These are phyloP conservation scores for Clistopyga incitator DNA, from an alignment of 2,888 invertebrate genomes.

Conservation along the genomic window DNA sequence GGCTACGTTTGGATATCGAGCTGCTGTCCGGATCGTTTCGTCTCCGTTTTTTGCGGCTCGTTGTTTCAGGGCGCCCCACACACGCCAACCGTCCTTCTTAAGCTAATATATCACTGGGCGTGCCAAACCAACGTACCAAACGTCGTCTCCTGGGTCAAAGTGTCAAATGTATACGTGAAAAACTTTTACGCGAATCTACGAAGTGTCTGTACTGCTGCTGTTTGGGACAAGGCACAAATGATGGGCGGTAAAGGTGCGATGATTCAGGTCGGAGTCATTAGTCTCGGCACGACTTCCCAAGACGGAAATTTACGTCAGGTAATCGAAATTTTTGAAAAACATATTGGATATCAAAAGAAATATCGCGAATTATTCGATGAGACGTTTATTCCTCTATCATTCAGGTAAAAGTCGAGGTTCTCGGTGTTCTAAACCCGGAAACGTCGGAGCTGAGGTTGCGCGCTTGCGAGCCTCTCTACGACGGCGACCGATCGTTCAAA, in stretches of 20 bases:
- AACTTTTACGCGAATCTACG: slow-evolving; percentile 90
- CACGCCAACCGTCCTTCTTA: slow-evolving; percentile 92
- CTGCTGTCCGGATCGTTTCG: slow-evolving; percentile 93
- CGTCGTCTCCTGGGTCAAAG: slow-evolving; percentile 95
- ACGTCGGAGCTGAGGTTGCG: slow-evolving; percentile 89
- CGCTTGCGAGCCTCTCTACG: slow-evolving; percentile 93
- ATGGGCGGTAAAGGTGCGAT: slow-evolving; percentile 88
- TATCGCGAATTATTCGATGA: not conserved
- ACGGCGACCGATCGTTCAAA: slow-evolving; percentile 92
- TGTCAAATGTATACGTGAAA: slow-evolving; percentile 89
- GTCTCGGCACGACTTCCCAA: slow-evolving; percentile 93
- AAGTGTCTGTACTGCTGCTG: slow-evolving; percentile 91
- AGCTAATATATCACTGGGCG: slow-evolving; percentile 95
- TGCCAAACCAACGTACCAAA: slow-evolving; percentile 96
- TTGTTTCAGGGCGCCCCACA: slow-evolving; percentile 94
- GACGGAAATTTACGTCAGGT: slow-evolving; percentile 86
- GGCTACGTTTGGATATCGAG: slow-evolving; percentile 97
- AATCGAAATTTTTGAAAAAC: not conserved
- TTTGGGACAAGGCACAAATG: slow-evolving; percentile 90
- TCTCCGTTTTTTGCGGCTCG: slow-evolving; percentile 94
- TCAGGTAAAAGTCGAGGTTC: slow-evolving; percentile 93
- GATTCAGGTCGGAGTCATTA: slow-evolving; percentile 91
- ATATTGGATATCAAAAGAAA: too few species aligned
- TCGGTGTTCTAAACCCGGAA: slow-evolving; percentile 92
- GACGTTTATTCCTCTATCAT: not conserved